Conservation (phyloP, 2,797 vertebrate species). For the Typhlichthys eigenmanni region DNA sequence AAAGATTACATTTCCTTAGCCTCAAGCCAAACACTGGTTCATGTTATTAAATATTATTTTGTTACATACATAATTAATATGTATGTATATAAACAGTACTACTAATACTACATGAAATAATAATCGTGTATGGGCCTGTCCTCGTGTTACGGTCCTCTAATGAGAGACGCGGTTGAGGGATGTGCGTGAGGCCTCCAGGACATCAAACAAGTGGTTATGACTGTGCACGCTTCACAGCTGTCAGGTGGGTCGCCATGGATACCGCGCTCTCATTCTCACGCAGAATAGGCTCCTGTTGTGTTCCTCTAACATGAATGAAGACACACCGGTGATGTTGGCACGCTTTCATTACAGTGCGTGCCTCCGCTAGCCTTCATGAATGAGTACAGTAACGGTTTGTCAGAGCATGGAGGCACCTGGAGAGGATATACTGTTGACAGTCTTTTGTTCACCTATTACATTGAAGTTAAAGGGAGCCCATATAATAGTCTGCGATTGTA, state of each 20-base stretch:
- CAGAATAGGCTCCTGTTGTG: constrained; percentile 23
- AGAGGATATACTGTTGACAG: constrained; percentile 1
- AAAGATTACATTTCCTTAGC: too few relatives aligned
- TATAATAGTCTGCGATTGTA: too few relatives aligned
- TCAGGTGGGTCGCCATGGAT: constrained; percentile 55
- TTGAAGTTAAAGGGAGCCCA: background rate
- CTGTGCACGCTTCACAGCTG: constrained; percentile 57
- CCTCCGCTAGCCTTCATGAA: constrained; percentile 22
- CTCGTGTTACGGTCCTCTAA: constrained; percentile 30
- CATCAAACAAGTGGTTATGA: constrained; percentile 59
- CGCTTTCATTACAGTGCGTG: constrained; percentile 23
- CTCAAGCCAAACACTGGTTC: too few relatives aligned
- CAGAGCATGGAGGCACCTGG: background rate
- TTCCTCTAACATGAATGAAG: constrained; percentile 39
- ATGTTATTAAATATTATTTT: too few relatives aligned
- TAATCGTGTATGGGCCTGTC: constrained; percentile 1
- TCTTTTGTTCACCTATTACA: background rate
- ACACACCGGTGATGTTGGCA: constrained; percentile 17
- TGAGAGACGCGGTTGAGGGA: constrained; percentile 36
- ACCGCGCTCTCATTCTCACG: constrained; percentile 30
- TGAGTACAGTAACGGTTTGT: constrained; percentile 22
- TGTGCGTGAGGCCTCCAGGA: constrained; percentile 32
- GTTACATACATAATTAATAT: too few relatives aligned
- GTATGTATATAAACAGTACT: too few relatives aligned
- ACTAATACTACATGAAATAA: too few relatives aligned